These are phyloP conservation scores for Bedellia somnulentella DNA, from an alignment of 2,888 invertebrate species.

Conservation along the genomic window DNA sequence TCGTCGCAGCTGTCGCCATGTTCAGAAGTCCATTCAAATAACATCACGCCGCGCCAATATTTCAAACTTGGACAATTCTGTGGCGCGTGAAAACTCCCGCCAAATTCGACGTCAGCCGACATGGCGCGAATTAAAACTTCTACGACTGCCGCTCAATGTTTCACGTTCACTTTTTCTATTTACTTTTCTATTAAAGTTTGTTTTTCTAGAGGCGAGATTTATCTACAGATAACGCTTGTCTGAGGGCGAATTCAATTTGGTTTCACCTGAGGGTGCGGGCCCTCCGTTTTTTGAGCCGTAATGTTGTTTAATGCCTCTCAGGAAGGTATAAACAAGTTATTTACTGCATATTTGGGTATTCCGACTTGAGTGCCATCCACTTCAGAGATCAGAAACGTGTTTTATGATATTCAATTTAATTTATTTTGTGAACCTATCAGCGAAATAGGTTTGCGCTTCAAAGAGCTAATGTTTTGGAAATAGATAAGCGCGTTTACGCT, in stretches of 20 bases:
- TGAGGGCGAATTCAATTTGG: slow-evolving; percentile 53
- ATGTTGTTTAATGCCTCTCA: slow-evolving; percentile 28
- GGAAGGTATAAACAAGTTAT: slow-evolving; percentile 29
- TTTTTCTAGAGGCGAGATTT: slow-evolving; percentile 48
- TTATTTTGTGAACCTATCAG: no score
- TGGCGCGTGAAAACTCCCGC: slow-evolving; percentile 13
- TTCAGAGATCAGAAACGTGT: background rate
- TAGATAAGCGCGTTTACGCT: no score
- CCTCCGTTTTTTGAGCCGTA: slow-evolving; percentile 36
- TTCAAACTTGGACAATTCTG: slow-evolving; percentile 2
- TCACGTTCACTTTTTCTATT: slow-evolving; percentile 41
- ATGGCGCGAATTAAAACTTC: slow-evolving; percentile 39
- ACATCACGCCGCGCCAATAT: slow-evolving; percentile 1
- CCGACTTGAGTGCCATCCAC: background rate
- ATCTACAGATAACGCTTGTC: slow-evolving; percentile 49
- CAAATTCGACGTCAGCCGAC: slow-evolving; percentile 11
- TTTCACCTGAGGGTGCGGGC: slow-evolving; percentile 48
- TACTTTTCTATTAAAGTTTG: slow-evolving; percentile 56
- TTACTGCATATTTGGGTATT: slow-evolving; percentile 18
- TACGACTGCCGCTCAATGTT: slow-evolving; percentile 36
- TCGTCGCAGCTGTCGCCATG: background rate
- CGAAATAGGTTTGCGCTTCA: no score
- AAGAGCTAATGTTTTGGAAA: no score
- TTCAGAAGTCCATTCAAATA: background rate
- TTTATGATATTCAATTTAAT: background rate